Evolutionary conservation across 2,888 invertebrate genomes (phyloP).

Genomic region (Apodemia arnacis): DNA sequence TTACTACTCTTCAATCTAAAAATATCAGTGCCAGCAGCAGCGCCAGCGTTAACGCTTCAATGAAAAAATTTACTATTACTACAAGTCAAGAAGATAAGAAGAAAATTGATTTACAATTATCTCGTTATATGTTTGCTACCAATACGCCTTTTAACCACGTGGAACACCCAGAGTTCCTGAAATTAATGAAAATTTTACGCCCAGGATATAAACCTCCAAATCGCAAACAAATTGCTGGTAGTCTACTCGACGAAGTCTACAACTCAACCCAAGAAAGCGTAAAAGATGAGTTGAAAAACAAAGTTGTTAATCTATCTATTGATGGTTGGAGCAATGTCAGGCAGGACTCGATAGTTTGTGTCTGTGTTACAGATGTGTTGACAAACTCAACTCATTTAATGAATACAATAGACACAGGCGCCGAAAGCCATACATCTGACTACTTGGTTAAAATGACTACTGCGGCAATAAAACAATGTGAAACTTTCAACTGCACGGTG

Average conservation of each 20-base stretch:
- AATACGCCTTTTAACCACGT: slow-evolving; percentile 15
- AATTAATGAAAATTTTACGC: slow-evolving; percentile 13
- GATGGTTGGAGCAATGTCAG: slow-evolving; percentile 10
- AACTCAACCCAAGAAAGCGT: neutral
- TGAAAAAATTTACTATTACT: slow-evolving; percentile 11
- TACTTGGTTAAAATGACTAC: no score
- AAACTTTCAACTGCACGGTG: no score
- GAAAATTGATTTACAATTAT: slow-evolving; percentile 18
- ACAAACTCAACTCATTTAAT: no score
- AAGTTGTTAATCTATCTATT: neutral
- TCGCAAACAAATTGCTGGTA: slow-evolving; percentile 11
- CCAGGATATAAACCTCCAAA: slow-evolving; percentile 16
- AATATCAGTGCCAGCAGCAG: neutral
- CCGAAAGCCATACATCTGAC: no score
- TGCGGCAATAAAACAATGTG: no score
- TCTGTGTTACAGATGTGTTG: no score
- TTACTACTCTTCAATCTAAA: no score
- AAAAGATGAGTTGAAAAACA: neutral
- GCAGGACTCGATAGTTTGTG: neutral
- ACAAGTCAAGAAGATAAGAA: slow-evolving; percentile 6
- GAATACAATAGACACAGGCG: no score
- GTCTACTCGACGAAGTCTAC: neutral
- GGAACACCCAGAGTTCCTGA: neutral
- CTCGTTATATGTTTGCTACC: slow-evolving; percentile 1
- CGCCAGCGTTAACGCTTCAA: neutral